Base-by-base conservation (phyloP, 2,888 invertebrate species). In the Tinea pellionella region DNA sequence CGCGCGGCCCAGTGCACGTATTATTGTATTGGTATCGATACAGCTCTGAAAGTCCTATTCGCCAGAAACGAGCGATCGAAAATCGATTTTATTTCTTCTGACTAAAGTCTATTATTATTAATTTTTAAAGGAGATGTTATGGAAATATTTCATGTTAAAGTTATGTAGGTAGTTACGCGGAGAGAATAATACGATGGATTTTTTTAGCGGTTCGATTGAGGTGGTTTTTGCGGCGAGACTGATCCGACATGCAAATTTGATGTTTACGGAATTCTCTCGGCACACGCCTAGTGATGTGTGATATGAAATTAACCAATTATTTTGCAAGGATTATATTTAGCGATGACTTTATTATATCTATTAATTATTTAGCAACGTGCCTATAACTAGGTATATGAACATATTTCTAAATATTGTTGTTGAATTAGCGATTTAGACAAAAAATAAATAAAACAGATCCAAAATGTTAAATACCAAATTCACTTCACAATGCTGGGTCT, bases 1-100 rank as follows among this genome's bases (percentile, higher is more conserved):
- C 85, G 85, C 88, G 87, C 84, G 81, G 80, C 85, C 87, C 86
- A 81, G 78, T 84, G 86, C 85, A 84, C 84, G 84, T 84, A 85
- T 85, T 86, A 86, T 86, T 85, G 86, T 83, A 81, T 80, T 78
- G 77, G 75, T 77, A 77, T 77, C 82, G 79, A 67, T 67, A 65
- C 67, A 67, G 68, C 67, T 67, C 68, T 71, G 66, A 80, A 80
- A 69, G 72, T 68, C 81, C 71, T 82, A 83, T 70, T 69, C 16
- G 65, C 66, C 67, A 62, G 62, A 64, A 61, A 63, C 62, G 37
- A 58, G 53, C 62, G 61, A 61, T 61, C 61, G 58, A 62, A 65
- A 64, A 62, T 64, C 61, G 63, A 55, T 70, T 71, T 70, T 71
- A 68, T 62, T 57, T 24, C 61, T 9, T 55, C 19, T 9, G 3